Base-by-base conservation (phyloP, 1,140 invertebrate genomes). In the Drosophila erecta region DNA sequence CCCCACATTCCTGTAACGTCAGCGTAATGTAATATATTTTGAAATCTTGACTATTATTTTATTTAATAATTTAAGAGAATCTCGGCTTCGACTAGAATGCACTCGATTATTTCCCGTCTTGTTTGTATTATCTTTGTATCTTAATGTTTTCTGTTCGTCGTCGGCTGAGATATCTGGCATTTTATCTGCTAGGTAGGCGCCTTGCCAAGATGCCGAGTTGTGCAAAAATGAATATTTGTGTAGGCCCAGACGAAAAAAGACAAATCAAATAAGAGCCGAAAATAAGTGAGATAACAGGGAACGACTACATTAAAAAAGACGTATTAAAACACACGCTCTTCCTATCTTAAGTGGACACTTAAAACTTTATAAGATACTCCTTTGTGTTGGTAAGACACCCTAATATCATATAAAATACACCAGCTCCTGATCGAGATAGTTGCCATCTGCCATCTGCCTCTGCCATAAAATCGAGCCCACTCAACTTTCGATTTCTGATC, bases 181-280 rank as follows among this genome's bases (percentile, higher is more conserved):
- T 64, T 50, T 77, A 77, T 86, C 81, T 62, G 47, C 59, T 60
- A 75, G 54, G 79, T 69, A 83, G 79, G 75, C 79, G 79, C 70
- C 77, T 44, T 75, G 60, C 59, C 51, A 65, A 56, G 35, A 8
- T 10, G 30, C 30, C 30, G 30, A 30, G 30, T 24, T 51, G 59
- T 43, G 55, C 41, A 46, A 41, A 30, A 56, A 62, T 20, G 20
- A 38, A 73, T 38, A 65, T 38, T 64, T 55, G 41, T 74, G 70
- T 74, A 53, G 70, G 70, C 51, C 37, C 47, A 20, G 17, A 46
- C 5, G 30, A 38, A 46, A 67, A 47, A 69, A 24, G 11, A 43
- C 30, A 46, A 70, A 70, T 70, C 65, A 69, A 69, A 69, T 47
- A 47, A 24, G 22, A 46, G 65, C 65, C 61, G 46, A 66, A 67